Conservation (phyloP, 2,797 vertebrate genomes). For the Chromis chromis region DNA sequence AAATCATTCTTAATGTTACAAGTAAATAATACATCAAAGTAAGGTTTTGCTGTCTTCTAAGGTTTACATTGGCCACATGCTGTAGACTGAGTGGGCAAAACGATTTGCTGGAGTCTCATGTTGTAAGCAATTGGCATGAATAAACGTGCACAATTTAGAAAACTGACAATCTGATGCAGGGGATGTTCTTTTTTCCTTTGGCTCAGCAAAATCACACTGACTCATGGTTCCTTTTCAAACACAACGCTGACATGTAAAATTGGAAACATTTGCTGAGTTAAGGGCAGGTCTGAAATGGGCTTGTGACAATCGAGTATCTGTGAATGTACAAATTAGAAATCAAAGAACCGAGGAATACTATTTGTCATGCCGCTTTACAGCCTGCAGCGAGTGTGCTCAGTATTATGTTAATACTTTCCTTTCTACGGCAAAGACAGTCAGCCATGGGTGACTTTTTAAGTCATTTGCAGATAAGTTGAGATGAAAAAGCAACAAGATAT, state of each 20-base stretch:
- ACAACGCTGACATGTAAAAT: slow-evolving; percentile 10
- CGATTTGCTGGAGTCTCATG: not conserved
- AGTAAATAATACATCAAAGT: not conserved
- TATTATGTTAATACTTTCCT: slow-evolving; percentile 35
- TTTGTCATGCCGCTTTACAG: slow-evolving; percentile 54
- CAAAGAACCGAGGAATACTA: slow-evolving; percentile 32
- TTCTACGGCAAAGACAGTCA: slow-evolving; percentile 35
- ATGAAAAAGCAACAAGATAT: slow-evolving; percentile 4
- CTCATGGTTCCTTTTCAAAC: slow-evolving; percentile 10
- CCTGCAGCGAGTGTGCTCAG: slow-evolving; percentile 32
- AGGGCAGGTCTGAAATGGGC: slow-evolving; percentile 16
- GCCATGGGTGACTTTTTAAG: slow-evolving; percentile 32
- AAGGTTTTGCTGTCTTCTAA: not conserved
- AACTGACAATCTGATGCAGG: not conserved
- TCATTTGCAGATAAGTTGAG: slow-evolving; percentile 32
- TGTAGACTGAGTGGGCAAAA: not conserved
- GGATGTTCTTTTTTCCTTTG: not conserved
- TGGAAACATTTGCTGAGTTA: slow-evolving; percentile 20
- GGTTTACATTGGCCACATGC: not conserved
- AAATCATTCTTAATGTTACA: not conserved
- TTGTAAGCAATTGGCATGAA: not conserved
- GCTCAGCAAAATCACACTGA: slow-evolving; percentile 10
- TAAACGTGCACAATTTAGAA: not conserved
- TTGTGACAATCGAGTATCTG: slow-evolving; percentile 40
- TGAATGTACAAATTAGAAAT: slow-evolving; percentile 45